phyloP scores from a whole-genome alignment of 2,888 invertebrate species.

The Nycteola revayana region DNA sequence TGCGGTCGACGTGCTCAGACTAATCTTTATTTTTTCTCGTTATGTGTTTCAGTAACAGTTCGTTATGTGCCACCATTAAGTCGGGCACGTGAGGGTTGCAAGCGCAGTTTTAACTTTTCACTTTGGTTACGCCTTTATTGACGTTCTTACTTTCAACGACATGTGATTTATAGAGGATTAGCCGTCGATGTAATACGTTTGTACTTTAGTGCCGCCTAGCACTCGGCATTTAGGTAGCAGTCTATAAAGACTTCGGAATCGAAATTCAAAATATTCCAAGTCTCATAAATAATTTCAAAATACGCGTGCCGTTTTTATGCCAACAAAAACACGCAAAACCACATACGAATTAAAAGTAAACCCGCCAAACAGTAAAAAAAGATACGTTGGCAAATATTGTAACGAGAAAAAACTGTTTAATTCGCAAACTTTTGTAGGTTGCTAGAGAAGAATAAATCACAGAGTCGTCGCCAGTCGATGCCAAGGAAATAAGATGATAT shows the following conservation, averaged over 20 bases:
- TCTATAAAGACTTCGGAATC: too few species aligned
- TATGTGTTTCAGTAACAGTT: slow-evolving; percentile 69
- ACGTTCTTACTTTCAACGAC: slow-evolving; percentile 1
- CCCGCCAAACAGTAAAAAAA: slow-evolving; percentile 33
- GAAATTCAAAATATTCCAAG: too few species aligned
- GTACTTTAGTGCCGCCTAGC: too few species aligned
- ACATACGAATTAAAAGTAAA: slow-evolving; percentile 38
- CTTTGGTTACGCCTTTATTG: slow-evolving; percentile 18
- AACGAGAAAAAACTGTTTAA: slow-evolving; percentile 72
- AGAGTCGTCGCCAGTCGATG: slow-evolving; percentile 68
- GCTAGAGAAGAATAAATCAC: slow-evolving; percentile 68
- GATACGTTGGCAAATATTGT: slow-evolving; percentile 48
- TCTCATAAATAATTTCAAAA: too few species aligned
- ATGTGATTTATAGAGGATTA: not conserved
- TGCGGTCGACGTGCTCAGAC: slow-evolving; percentile 59
- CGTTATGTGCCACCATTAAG: slow-evolving; percentile 68
- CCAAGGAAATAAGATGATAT: slow-evolving; percentile 79
- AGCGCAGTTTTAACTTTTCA: slow-evolving; percentile 35
- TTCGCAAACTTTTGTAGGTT: slow-evolving; percentile 77
- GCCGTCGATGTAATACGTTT: too few species aligned
- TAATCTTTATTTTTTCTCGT: slow-evolving; percentile 60
- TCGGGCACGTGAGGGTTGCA: slow-evolving; percentile 54
- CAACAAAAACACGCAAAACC: slow-evolving; percentile 21
- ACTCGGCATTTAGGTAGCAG: too few species aligned
- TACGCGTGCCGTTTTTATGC: slow-evolving; percentile 16